Conservation (phyloP, 2,797 vertebrate genomes). For the Pseudomugil gertrudae region DNA sequence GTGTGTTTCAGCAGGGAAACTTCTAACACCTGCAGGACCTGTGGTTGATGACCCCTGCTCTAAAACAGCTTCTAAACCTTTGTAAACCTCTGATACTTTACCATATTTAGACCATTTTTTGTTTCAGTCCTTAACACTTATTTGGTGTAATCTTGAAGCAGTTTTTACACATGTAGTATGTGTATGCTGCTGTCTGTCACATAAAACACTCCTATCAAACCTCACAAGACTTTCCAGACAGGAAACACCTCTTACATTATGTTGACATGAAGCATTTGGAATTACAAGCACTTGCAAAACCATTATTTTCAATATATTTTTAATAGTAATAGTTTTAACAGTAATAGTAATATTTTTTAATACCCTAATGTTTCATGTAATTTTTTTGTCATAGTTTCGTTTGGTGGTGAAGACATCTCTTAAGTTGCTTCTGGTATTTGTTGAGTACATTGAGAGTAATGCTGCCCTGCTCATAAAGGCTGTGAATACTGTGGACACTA, state of each 20-base stretch:
- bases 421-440: conserved; percentile 95
- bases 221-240: conserved; percentile 30
- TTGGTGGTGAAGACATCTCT: conserved; percentile 96
- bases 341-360: no score
- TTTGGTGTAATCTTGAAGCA: neutral
- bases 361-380: no score
- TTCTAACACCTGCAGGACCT: no score
- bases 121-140: neutral
- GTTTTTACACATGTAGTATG: neutral
- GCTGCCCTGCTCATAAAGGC: conserved; percentile 89
- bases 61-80: neutral
- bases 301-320: neutral
- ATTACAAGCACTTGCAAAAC: conserved; percentile 1
- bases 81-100: neutral
- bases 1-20: no score
- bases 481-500: conserved; percentile 86
- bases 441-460: conserved; percentile 94
- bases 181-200: neutral
- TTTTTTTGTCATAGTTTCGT: conserved; percentile 84
- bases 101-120: neutral
- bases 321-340: no score
- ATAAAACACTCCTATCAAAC: conserved; percentile 47
- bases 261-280: conserved; percentile 10
- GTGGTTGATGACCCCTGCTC: no score
- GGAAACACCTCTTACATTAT: conserved; percentile 38